Conservation (phyloP, 2,113 vertebrate genomes). For the Strix uralensis region DNA sequence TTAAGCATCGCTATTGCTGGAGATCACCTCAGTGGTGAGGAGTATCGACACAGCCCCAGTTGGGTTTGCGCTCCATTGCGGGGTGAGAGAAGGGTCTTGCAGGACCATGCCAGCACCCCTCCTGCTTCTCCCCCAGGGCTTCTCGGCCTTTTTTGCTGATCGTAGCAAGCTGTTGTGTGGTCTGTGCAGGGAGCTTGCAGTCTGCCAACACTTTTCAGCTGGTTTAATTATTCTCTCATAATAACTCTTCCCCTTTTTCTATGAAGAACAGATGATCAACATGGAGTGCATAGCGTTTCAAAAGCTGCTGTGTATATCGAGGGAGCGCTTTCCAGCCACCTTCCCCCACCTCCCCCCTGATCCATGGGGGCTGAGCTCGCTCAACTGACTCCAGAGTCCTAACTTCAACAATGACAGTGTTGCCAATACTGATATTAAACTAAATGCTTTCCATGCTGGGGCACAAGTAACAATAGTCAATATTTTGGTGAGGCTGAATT, state of each 20-base stretch:
- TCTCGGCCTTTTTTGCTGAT: constrained; percentile 47
- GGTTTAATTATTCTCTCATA: constrained; percentile 71
- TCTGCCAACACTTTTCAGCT: constrained; percentile 63
- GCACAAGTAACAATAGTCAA: constrained; percentile 65
- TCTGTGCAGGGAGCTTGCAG: constrained; percentile 28
- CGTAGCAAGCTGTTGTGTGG: constrained; percentile 57
- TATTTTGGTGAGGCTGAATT: constrained; percentile 64
- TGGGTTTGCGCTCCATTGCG: background rate
- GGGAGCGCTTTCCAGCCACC: background rate
- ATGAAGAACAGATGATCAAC: constrained; percentile 69
- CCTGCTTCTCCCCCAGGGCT: background rate
- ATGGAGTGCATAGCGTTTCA: background rate
- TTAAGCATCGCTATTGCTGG: accelerated
- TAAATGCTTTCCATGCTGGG: constrained; percentile 64
- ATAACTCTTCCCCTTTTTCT: constrained; percentile 63
- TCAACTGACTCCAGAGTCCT: background rate
- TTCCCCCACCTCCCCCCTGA: background rate
- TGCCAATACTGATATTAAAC: constrained; percentile 55
- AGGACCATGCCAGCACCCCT: background rate
- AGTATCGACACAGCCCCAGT: background rate
- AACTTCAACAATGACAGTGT: background rate
- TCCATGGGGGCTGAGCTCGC: background rate
- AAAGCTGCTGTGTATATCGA: background rate
- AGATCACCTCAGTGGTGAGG: background rate
- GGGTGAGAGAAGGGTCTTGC: background rate